phyloP scores from a whole-genome alignment of 2,113 vertebrate genomes.

The Mus spicilegus region DNA sequence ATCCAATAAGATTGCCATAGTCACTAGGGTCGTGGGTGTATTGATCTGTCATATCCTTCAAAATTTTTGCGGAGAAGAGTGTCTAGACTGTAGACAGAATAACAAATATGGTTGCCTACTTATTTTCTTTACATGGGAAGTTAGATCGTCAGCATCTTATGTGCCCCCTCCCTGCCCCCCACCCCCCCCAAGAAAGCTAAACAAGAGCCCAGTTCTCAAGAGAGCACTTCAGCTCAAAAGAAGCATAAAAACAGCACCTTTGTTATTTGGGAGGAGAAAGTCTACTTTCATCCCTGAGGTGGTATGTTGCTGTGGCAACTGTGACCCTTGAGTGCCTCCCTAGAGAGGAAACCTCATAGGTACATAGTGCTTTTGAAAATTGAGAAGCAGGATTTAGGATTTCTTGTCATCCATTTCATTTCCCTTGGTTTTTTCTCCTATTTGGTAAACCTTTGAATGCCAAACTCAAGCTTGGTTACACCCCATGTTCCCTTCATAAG shows the following conservation, averaged over 20 bases:
- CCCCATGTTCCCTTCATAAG: conserved; percentile 52
- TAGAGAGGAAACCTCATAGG: conserved; percentile 16
- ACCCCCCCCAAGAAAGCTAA: neutral
- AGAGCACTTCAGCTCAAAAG: neutral
- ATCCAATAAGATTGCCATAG: neutral
- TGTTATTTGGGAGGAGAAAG: neutral
- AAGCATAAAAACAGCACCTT: neutral
- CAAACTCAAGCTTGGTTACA: conserved; percentile 56
- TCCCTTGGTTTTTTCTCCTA: conserved; percentile 59
- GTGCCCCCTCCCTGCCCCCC: too few species aligned
- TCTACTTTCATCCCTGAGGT: neutral
- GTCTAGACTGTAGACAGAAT: neutral
- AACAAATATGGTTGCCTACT: neutral
- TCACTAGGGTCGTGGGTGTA: neutral
- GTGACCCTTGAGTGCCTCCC: neutral
- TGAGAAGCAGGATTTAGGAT: conserved; percentile 44
- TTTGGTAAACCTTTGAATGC: conserved; percentile 58
- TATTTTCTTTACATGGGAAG: neutral
- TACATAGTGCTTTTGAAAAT: conserved; percentile 38
- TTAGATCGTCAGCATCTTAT: neutral
- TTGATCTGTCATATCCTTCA: neutral
- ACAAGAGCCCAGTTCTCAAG: neutral
- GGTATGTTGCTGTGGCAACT: neutral
- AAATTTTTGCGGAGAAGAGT: conserved; percentile 1
- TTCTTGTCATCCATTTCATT: conserved; percentile 62